Evolutionary conservation across 53 echinoderm and acorn worm genomes (phyloP), one percentile per base, ranked within the genome.

Genomic region (Astropecten irregularis): DNA sequence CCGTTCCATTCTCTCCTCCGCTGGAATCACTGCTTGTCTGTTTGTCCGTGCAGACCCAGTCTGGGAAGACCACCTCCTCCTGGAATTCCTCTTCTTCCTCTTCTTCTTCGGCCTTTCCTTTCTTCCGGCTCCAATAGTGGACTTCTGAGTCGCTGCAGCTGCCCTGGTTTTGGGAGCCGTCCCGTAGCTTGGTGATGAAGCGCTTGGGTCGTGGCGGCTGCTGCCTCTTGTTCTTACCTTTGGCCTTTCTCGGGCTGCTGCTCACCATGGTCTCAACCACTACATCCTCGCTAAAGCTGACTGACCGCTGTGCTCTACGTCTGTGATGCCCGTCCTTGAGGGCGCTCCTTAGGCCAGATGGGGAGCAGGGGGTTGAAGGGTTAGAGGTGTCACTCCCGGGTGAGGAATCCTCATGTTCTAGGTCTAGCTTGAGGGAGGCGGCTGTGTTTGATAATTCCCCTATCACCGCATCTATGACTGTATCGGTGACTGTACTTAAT

Each of bases 221-320:
- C 18, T 84, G 72, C 55, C 88, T 71, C 26, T 84, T 84, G 32
- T 67, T 89, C 42, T 83, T 91, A 22, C 94, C 89, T 34, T 88
- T 89, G 29, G 82, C 53, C 38, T 76, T 86, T 38, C 84, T 40
- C 5, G 88, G 81, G 29, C 74, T 68, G 23, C 92, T 67, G 8
- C 89, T 73, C 10, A 87, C 86, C 66, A 92, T 47, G 10, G 84
- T 82, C 64, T 93, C 99, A 50, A 99, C 99, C 13, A 83, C 77
- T 2, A 99, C 99, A n/a, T 92, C 90, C 55, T 99, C 99, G 53
- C 92, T 92, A 86, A 99, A 99, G 82, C 99, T 99, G 38, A 99
- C 99, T 10, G 99, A 99, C 84, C 95, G 61, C 28, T 79, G 79
- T 0, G 16, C 33, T 47, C 61, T 31, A 33, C 29, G 62, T 27